Conservation (phyloP, 2,888 invertebrate species). For the Drosophila diplacantha region DNA sequence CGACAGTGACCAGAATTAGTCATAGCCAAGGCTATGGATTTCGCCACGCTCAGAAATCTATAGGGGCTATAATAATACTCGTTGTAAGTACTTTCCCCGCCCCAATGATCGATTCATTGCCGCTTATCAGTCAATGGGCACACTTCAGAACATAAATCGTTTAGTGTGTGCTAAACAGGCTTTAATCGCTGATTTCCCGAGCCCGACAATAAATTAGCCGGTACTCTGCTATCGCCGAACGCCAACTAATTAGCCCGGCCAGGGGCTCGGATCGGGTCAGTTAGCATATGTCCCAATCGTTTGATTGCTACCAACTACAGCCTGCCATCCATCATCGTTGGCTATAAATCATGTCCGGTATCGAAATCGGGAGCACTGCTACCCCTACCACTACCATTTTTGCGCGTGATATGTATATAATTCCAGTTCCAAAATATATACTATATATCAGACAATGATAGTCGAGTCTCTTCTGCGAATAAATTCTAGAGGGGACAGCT, state of each 20-base stretch:
- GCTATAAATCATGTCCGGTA: conserved; percentile 56
- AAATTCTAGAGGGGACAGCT: not conserved
- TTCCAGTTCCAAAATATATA: conserved; percentile 1
- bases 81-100: conserved; percentile 35
- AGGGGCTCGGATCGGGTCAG: conserved; percentile 25
- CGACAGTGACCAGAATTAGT: conserved; percentile 37
- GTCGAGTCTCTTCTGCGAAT: not conserved
- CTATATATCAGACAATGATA: conserved; percentile 10
- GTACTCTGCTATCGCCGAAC: conserved; percentile 12
- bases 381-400: not conserved
- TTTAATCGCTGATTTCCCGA: conserved; percentile 52
- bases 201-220: conserved; percentile 42
- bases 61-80: conserved; percentile 3
- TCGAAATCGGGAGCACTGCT: conserved; percentile 33
- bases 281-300: conserved; percentile 46
- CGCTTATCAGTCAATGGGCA: conserved; percentile 53
- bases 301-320: conserved; percentile 48
- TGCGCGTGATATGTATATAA: conserved; percentile 50
- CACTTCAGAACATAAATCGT: conserved; percentile 52
- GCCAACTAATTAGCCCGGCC: conserved; percentile 21
- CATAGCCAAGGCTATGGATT: conserved; percentile 43
- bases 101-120: conserved; percentile 30
- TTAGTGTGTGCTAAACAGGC: conserved; percentile 31
- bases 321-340: conserved; percentile 55
- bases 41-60: conserved; percentile 38